A percentile compares a stretch with the other conserved stretches of the same genome.
phyloP scores from a whole-genome alignment of 2,888 invertebrate genomes.

The Leptinotarsa tumamoca region DNA sequence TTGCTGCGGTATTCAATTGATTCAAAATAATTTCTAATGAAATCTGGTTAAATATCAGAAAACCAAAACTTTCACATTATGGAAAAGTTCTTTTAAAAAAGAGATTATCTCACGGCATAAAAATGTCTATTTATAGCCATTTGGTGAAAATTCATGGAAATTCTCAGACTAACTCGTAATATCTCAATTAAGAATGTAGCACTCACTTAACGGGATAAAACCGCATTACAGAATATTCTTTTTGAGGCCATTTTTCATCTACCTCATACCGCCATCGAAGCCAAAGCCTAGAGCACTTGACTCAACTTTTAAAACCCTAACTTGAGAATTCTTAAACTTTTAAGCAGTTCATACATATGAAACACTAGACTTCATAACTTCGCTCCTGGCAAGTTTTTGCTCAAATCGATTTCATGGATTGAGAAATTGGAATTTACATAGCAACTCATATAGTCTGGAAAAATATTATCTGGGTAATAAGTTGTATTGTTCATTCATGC shows the following conservation, averaged over 20 bases:
- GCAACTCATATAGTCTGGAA: neutral
- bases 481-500: too few species aligned
- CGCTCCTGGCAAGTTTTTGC: constrained; percentile 48
- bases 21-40: neutral
- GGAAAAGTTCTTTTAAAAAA: constrained; percentile 14
- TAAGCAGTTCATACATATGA: constrained; percentile 55
- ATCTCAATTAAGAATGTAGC: constrained; percentile 40
- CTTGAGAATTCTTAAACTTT: constrained; percentile 51
- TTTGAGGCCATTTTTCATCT: constrained; percentile 45
- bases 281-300: constrained; percentile 38
- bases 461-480: neutral
- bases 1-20: too few species aligned
- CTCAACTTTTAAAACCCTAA: constrained; percentile 50
- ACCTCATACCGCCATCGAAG: constrained; percentile 35
- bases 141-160: constrained; percentile 38
- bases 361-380: constrained; percentile 55
- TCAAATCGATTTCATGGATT: constrained; percentile 38
- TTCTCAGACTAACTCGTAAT: constrained; percentile 41
- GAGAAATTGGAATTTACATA: constrained; percentile 23
- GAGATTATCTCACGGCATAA: constrained; percentile 20
- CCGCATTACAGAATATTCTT: constrained; percentile 36
- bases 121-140: constrained; percentile 34
- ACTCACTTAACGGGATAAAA: constrained; percentile 35
- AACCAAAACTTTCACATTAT: neutral
- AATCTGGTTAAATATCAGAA: neutral